Conservation (phyloP, 2,888 invertebrate species). For the Epirrita christyi region DNA sequence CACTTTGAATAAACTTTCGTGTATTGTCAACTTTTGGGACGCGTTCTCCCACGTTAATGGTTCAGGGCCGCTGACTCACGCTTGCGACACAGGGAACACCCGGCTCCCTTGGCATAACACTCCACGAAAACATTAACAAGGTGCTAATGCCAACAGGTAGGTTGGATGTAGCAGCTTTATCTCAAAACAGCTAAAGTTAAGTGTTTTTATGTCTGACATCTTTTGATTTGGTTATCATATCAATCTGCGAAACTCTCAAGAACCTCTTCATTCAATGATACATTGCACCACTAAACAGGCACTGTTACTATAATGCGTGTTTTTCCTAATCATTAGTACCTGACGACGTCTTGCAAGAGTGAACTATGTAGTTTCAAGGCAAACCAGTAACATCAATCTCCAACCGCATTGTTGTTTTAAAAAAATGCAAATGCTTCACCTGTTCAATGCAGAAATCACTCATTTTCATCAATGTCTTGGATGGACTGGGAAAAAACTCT, state of each 20-base stretch:
- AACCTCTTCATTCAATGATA: conserved; percentile 5
- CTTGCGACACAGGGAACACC: conserved; percentile 72
- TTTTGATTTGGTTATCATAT: conserved; percentile 35
- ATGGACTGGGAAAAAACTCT: too few species aligned
- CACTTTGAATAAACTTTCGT: conserved; percentile 44
- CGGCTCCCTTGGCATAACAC: conserved; percentile 69
- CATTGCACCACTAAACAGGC: neutral
- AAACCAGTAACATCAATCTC: conserved; percentile 19
- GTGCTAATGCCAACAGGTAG: conserved; percentile 47
- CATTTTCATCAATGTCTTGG: too few species aligned
- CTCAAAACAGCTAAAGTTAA: conserved; percentile 39
- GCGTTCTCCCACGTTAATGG: conserved; percentile 63
- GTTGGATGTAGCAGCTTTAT: conserved; percentile 31
- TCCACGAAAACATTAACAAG: conserved; percentile 48
- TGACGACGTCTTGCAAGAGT: conserved; percentile 2
- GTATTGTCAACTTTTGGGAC: conserved; percentile 53
- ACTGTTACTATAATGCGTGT: neutral
- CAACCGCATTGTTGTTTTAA: conserved; percentile 15
- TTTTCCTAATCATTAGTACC: conserved; percentile 8
- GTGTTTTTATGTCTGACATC: conserved; percentile 31
- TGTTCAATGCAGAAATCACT: neutral
- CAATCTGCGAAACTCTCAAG: conserved; percentile 20
- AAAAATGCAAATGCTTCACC: conserved; percentile 6
- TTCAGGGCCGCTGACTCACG: conserved; percentile 73
- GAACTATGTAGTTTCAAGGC: conserved; percentile 15